phyloP scores from a whole-genome alignment of 2,888 invertebrate genomes.

The Boloria euphrosyne region DNA sequence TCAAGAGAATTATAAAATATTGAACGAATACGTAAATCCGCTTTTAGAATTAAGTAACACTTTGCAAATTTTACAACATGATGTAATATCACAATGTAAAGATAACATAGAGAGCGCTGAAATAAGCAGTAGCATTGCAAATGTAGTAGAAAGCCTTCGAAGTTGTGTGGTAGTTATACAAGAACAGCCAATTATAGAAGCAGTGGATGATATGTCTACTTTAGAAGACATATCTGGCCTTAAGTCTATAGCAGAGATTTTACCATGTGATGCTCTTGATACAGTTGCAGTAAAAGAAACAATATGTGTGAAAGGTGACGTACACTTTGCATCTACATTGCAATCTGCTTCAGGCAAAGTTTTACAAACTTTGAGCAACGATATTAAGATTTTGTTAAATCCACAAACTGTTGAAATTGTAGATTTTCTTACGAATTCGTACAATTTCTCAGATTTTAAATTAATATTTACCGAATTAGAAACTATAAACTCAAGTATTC shows the following conservation, averaged over 20 bases:
- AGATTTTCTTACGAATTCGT: slow-evolving; percentile 64
- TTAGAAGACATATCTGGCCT: slow-evolving; percentile 82
- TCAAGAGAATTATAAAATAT: slow-evolving; percentile 54
- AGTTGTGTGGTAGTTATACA: slow-evolving; percentile 74
- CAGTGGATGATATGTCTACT: slow-evolving; percentile 78
- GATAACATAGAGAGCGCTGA: slow-evolving; percentile 57
- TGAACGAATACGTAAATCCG: slow-evolving; percentile 70
- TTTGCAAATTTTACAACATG: slow-evolving; percentile 72
- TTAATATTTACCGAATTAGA: slow-evolving; percentile 57
- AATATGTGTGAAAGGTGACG: slow-evolving; percentile 48
- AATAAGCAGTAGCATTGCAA: slow-evolving; percentile 60
- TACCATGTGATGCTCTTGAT: slow-evolving; percentile 62
- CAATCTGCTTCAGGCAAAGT: slow-evolving; percentile 55
- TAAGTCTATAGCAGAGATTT: slow-evolving; percentile 78
- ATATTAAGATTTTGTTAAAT: slow-evolving; percentile 60
- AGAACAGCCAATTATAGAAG: slow-evolving; percentile 75
- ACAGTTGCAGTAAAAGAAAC: slow-evolving; percentile 59
- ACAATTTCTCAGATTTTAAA: slow-evolving; percentile 64
- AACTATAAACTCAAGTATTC: slow-evolving; percentile 60
- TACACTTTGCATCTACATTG: slow-evolving; percentile 39
- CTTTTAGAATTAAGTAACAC: slow-evolving; percentile 70
- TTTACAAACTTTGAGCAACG: slow-evolving; percentile 62
- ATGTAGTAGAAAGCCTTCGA: slow-evolving; percentile 66
- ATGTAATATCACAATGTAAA: slow-evolving; percentile 68
- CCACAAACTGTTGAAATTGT: slow-evolving; percentile 64